A percentile compares a stretch with the other conserved stretches of the same genome.
Evolutionary conservation across 2,797 vertebrate species (phyloP).

Genomic region (Clarias laeviceps): DNA sequence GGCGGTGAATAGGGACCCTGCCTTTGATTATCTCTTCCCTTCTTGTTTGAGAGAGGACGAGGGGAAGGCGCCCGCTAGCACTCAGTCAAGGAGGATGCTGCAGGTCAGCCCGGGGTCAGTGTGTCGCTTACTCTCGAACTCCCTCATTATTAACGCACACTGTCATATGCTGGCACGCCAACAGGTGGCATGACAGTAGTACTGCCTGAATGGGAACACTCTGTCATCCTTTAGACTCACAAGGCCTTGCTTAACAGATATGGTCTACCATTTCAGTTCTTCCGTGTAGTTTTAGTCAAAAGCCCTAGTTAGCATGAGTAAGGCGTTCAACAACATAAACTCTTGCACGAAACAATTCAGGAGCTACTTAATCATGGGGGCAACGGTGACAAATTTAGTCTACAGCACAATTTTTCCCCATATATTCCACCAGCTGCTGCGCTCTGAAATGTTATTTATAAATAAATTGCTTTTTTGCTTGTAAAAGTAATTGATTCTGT

Average conservation of each 20-base stretch:
- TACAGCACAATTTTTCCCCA: constrained; percentile 65
- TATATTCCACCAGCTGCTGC: constrained; percentile 52
- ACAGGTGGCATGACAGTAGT: constrained; percentile 65
- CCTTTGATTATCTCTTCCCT: constrained; percentile 70
- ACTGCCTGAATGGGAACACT: constrained; percentile 42
- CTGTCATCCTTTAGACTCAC: constrained; percentile 45
- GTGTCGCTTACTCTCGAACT: constrained; percentile 60
- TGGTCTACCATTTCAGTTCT: constrained; percentile 62
- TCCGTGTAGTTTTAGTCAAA: constrained; percentile 13
- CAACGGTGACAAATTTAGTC: constrained; percentile 77
- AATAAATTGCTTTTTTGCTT: background rate
- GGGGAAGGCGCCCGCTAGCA: constrained; percentile 59
- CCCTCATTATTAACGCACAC: constrained; percentile 29
- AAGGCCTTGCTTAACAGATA: constrained; percentile 38
- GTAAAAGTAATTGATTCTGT: background rate
- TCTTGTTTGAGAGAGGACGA: constrained; percentile 58
- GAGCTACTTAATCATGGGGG: constrained; percentile 75
- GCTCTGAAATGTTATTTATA: constrained; percentile 24
- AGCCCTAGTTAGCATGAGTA: constrained; percentile 71
- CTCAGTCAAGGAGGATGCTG: constrained; percentile 62
- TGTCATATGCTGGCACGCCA: constrained; percentile 57
- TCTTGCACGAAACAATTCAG: constrained; percentile 71
- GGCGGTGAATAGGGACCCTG: constrained; percentile 51
- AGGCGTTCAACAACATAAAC: constrained; percentile 14
- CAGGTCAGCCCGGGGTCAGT: constrained; percentile 68